Percentiles rank a stretch among this genome's conserved stretches.
phyloP scores from a whole-genome alignment of 2,113 vertebrate species.

The Peromyscus maniculatus region DNA sequence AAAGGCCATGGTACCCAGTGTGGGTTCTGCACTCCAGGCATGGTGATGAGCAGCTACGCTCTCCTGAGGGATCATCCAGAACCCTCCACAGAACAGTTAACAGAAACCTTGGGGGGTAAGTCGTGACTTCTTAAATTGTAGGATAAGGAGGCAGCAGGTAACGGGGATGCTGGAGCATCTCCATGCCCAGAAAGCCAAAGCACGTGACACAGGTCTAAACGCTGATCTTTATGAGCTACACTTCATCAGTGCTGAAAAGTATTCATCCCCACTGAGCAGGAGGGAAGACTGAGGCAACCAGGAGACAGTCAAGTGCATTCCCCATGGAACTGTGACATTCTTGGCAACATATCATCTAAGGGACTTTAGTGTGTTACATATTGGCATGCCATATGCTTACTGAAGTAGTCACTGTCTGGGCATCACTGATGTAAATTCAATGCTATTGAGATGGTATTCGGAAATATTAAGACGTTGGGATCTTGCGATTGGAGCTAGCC shows the following conservation, averaged over 20 bases:
- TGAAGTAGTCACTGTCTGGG: neutral
- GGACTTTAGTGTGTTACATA: neutral
- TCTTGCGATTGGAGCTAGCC: slow-evolving; percentile 18
- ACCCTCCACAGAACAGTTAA: slow-evolving; percentile 88
- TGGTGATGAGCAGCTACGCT: slow-evolving; percentile 90
- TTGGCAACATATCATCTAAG: neutral
- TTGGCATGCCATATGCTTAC: neutral
- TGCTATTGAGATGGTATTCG: neutral
- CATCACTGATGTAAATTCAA: neutral
- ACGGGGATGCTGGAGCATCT: neutral
- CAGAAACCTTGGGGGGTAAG: slow-evolving; percentile 85
- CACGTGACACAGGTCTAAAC: neutral
- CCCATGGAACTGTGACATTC: neutral
- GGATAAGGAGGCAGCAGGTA: neutral
- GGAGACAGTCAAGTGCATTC: neutral
- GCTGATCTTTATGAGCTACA: neutral
- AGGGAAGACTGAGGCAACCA: slow-evolving; percentile 29
- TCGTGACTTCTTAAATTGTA: neutral
- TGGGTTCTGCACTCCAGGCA: slow-evolving; percentile 90
- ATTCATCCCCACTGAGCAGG: neutral
- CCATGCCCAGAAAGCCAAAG: neutral
- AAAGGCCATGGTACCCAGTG: slow-evolving; percentile 90
- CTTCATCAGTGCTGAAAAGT: neutral
- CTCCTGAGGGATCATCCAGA: slow-evolving; percentile 88
- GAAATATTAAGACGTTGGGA: slow-evolving; percentile 44